Base-by-base conservation (phyloP, 2,113 vertebrate species). In the Oryzias melastigma region DNA sequence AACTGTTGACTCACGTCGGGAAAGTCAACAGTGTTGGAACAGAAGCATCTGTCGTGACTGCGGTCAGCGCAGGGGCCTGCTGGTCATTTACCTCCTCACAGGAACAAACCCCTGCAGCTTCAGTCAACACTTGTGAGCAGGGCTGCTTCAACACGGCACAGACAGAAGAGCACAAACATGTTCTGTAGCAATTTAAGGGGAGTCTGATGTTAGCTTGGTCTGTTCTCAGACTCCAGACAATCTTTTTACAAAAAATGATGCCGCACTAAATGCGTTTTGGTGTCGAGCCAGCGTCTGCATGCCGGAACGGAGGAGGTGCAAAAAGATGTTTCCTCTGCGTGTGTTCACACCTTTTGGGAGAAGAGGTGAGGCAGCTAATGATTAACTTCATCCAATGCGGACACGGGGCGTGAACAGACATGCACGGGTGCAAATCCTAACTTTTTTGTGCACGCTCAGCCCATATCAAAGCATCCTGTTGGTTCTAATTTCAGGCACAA, bases 1-100 rank as follows among this genome's bases (percentile, higher is more conserved):
- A 85, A 84, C 68, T 83, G 81, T 82, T 87, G 85, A 88, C 86
- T 88, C 81, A 73, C 76, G 62, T 70, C 65, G 59, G 74, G 80
- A 85, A 84, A 86, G 89, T 80, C 86, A 90, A 85, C 83, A 89
- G 54, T 57, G 65, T 65, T 16, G 54, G 73, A 66, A 60, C 45
- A 41, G 73, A 82, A 65, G 64, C 65, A 61, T 79, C 78, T 74
- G 72, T 77, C 62, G 80, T 85, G 62, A 70, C 50, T 44, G 42
- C 40, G 73, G 75, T 73, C 78, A 59, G 67, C 29, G 62, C 59
- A 60, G 69, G 52, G 61, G 65, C 54, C 73, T 53, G 72, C 55
- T 48, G 71, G 85, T 70, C 81, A 63, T 81, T 84, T 79, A 82
- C 71, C 68, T 77, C 71, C 65, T 61, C 29, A 58, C 68, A 50